phyloP scores from a whole-genome alignment of 2,113 vertebrate genomes.

The Esox niger region DNA sequence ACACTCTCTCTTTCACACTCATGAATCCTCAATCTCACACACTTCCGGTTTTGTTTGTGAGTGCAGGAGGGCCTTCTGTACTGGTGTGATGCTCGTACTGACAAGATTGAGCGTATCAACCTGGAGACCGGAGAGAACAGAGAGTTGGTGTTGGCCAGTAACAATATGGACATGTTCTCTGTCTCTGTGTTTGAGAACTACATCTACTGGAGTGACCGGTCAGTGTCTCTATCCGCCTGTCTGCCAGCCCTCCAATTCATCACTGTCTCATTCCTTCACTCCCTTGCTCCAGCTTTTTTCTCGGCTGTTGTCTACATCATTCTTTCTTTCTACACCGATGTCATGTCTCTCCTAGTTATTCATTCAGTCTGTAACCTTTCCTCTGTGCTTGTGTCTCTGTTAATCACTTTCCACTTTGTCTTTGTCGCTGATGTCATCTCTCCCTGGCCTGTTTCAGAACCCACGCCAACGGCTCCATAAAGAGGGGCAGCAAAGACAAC shows the following conservation, averaged over 20 bases:
- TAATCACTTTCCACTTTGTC: constrained; percentile 7
- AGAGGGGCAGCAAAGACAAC: constrained; percentile 92
- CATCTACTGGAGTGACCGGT: constrained; percentile 99
- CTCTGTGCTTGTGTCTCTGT: neutral
- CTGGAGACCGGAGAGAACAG: constrained; percentile 91
- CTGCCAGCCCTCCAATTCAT: neutral
- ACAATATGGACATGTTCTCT: constrained; percentile 99
- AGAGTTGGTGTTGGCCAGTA: constrained; percentile 89
- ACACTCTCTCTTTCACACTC: neutral
- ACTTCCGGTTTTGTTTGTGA: neutral
- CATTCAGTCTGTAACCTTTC: neutral
- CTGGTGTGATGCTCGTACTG: constrained; percentile 95
- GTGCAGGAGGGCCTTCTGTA: constrained; percentile 87
- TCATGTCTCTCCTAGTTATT: neutral
- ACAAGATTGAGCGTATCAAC: constrained; percentile 94
- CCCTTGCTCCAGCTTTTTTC: neutral
- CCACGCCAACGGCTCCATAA: constrained; percentile 96
- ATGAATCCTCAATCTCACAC: neutral
- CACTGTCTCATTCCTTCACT: neutral
- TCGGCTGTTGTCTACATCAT: neutral
- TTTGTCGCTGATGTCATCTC: neutral
- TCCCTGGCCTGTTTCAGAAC: constrained; percentile 72
- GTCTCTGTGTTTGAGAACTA: constrained; percentile 95
- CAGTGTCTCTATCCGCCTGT: constrained; percentile 18
- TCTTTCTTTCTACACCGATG: neutral